Conservation (phyloP, 2,113 vertebrate species). For the Nicator chloris region DNA sequence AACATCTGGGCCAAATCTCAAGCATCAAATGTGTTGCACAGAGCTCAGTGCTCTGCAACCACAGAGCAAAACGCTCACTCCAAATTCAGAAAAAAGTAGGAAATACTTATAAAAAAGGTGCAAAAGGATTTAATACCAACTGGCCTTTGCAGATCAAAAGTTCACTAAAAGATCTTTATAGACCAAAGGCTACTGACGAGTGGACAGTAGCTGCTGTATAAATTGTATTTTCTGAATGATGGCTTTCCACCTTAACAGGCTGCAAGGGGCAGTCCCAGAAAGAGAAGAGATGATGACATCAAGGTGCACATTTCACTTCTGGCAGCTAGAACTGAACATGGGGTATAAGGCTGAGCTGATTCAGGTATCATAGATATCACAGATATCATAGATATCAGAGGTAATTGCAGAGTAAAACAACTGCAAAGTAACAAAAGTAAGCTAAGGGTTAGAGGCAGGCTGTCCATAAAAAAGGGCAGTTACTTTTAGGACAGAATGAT, state of each 20-base stretch:
- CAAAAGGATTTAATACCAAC: background rate
- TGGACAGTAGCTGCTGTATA: background rate
- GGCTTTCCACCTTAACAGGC: background rate
- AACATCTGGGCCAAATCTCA: background rate
- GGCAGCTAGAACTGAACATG: background rate
- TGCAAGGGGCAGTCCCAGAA: background rate
- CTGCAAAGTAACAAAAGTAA: background rate
- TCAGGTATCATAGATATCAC: background rate
- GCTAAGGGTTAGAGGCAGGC: background rate
- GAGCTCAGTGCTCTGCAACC: background rate
- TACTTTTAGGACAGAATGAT: background rate
- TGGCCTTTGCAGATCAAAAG: background rate
- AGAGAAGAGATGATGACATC: background rate
- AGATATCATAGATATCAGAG: background rate
- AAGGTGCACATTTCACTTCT: background rate
- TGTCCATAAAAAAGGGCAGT: background rate
- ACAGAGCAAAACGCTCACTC: rapidly evolving
- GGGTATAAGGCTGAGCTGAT: background rate
- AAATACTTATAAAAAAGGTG: background rate
- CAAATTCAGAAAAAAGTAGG: background rate
- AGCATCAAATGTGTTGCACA: background rate
- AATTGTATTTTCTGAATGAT: background rate
- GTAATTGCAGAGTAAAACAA: background rate
- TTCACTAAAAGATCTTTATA: background rate
- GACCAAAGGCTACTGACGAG: background rate